Percentiles rank a stretch among this genome's conserved stretches.
phyloP scores from a whole-genome alignment of 2,797 vertebrate species.

The Micropoecilia bifurca region DNA sequence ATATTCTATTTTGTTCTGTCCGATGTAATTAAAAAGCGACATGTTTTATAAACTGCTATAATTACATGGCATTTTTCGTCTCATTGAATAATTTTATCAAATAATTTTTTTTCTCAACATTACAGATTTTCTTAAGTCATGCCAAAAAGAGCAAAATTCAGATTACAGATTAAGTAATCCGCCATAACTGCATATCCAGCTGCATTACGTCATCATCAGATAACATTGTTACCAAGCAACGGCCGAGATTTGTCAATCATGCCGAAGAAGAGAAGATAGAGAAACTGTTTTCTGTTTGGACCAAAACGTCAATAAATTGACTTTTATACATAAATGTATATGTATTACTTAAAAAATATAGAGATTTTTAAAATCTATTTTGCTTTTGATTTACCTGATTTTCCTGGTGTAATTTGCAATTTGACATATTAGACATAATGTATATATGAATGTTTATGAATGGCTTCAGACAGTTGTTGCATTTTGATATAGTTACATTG shows the following conservation, averaged over 20 bases:
- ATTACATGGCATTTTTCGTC: fast-evolving
- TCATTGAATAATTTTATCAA: too few species aligned
- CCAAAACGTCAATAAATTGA: background rate
- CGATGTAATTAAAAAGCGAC: background rate
- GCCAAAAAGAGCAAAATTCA: too few species aligned
- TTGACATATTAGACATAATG: background rate
- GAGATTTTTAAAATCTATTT: background rate
- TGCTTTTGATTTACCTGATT: background rate
- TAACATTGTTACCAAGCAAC: conserved; percentile 2
- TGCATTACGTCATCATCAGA: background rate
- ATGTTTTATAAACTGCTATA: background rate
- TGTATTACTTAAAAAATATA: background rate
- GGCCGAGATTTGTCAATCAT: background rate
- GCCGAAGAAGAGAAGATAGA: background rate
- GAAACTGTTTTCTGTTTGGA: background rate
- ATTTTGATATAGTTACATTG: background rate
- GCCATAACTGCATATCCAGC: background rate
- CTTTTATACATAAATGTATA: background rate
- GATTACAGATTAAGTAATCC: background rate
- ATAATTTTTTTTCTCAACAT: background rate
- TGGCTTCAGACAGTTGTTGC: background rate
- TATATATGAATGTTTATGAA: background rate
- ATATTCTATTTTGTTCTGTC: background rate
- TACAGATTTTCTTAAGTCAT: background rate
- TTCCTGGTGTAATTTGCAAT: too few species aligned